Conservation (phyloP, 1,140 invertebrate genomes). For the Trialeurodes vaporariorum region DNA sequence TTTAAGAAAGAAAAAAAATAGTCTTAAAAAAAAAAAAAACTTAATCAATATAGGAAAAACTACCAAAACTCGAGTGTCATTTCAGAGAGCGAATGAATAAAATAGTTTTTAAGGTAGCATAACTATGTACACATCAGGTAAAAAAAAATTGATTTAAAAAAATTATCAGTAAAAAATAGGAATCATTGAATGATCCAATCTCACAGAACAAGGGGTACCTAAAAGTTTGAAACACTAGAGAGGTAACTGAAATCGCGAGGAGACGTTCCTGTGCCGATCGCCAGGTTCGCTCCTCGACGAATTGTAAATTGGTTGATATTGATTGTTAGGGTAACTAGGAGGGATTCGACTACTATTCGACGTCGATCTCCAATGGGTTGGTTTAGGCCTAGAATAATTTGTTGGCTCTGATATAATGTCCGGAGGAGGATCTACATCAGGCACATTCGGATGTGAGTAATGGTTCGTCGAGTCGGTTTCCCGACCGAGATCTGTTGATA, state of each 20-base stretch:
- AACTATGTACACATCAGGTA: too few relatives aligned
- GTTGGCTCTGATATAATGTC: conserved; percentile 10
- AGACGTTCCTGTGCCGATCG: neutral
- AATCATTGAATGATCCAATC: neutral
- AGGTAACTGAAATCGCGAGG: neutral
- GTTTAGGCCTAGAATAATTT: conserved; percentile 10
- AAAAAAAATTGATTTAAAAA: too few relatives aligned
- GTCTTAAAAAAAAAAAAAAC: too few relatives aligned
- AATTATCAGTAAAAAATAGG: neutral
- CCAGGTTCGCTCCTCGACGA: conserved; percentile 19
- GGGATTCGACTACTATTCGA: conserved; percentile 4
- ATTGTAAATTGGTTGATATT: conserved; percentile 21
- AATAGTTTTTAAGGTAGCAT: too few relatives aligned
- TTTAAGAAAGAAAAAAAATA: too few relatives aligned
- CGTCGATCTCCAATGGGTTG: conserved; percentile 13
- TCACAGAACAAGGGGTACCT: neutral
- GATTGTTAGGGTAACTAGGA: conserved; percentile 12
- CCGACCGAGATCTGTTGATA: neutral
- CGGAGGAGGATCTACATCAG: neutral
- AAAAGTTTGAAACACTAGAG: neutral
- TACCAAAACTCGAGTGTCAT: too few relatives aligned
- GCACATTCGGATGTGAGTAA: neutral
- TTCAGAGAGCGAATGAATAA: too few relatives aligned
- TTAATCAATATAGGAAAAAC: too few relatives aligned
- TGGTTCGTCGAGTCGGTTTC: neutral